Conservation (phyloP, 2,113 vertebrate genomes). For the western clawed frog (Xenopus tropicalis) region UCB_Xtro_10.0 CM004447.2:646501-647000, state of each 20-base stretch:
- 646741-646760: slow-evolving; percentile 83
- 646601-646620: too few species aligned
- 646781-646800: slow-evolving; percentile 75
- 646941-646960: too few species aligned
- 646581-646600: too few species aligned
- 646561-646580: too few species aligned
- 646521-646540: too few species aligned
- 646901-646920: too few species aligned
- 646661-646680: slow-evolving; percentile 87
- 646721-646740: slow-evolving; percentile 74
- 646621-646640: slow-evolving; percentile 61
- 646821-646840: slow-evolving; percentile 71
- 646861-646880: slow-evolving; percentile 4
- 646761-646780: slow-evolving; percentile 90
- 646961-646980: too few species aligned
- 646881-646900: too few species aligned
- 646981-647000: too few species aligned
- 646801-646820: slow-evolving; percentile 54
- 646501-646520: too few species aligned
- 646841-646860: slow-evolving; percentile 83
- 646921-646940: too few species aligned
- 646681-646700: slow-evolving; percentile 74
- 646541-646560: too few species aligned
- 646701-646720: slow-evolving; percentile 34
- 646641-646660: slow-evolving; percentile 84